Evolutionary conservation across 2,113 vertebrate species (phyloP).

Genomic region (Otocyon megalotis): DNA sequence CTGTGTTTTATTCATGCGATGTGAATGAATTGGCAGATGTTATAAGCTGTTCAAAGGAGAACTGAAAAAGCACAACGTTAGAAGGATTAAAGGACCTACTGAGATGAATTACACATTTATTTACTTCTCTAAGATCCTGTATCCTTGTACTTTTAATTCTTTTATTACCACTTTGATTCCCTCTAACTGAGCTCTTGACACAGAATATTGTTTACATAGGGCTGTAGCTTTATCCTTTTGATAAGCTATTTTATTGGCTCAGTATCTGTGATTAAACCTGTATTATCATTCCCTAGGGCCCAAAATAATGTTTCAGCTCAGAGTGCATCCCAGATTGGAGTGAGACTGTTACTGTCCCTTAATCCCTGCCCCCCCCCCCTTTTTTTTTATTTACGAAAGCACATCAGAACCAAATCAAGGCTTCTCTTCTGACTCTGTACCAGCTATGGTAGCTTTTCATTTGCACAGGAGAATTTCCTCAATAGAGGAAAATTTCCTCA

Average conservation of each 20-base stretch:
- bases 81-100: background rate
- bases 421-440: background rate
- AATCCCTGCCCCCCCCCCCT: too few relatives aligned
- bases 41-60: background rate
- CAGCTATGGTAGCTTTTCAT: background rate
- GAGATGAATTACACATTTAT: background rate
- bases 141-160: background rate
- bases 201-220: background rate
- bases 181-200: background rate
- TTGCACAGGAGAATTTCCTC: background rate
- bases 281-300: background rate
- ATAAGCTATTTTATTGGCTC: background rate
- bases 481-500: background rate
- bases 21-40: background rate
- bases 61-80: background rate
- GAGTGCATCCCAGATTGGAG: background rate
- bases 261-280: background rate
- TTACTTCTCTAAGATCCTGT: background rate
- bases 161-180: background rate
- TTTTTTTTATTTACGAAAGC: background rate
- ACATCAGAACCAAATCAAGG: background rate
- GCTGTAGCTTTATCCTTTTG: background rate
- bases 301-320: background rate
- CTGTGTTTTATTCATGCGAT: background rate
- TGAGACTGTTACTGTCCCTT: background rate